A percentile compares a stretch with the other conserved stretches of the same genome.
phyloP scores from a whole-genome alignment of 2,113 vertebrate species.

The Prolemur simus region DNA sequence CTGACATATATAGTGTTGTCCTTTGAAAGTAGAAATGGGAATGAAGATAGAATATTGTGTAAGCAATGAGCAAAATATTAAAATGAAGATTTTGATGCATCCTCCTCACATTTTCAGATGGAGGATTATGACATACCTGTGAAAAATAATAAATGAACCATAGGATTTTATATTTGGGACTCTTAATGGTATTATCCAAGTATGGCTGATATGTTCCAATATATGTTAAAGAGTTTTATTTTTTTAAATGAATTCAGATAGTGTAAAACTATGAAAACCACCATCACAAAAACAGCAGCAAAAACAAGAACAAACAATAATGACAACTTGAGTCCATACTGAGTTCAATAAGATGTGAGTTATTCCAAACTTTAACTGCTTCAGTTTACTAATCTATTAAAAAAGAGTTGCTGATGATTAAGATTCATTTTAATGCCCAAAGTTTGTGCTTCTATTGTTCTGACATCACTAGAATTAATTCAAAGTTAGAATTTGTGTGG shows the following conservation, averaged over 20 bases:
- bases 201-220: not conserved
- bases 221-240: not conserved
- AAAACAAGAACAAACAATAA: not conserved
- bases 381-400: not conserved
- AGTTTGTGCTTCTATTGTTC: not conserved
- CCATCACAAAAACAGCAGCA: not conserved
- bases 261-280: not conserved
- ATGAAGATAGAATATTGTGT: not conserved
- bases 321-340: not conserved
- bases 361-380: not conserved
- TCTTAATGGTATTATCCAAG: not conserved
- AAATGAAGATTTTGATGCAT: not conserved
- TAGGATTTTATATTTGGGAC: not conserved
- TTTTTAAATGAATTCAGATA: not conserved
- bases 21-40: not conserved
- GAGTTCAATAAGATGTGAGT: not conserved
- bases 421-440: not conserved
- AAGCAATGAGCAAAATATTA: not conserved
- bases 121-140: not conserved
- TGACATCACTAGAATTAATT: not conserved
- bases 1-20: not conserved
- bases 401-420: not conserved
- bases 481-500: not conserved
- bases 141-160: not conserved
- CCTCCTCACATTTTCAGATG: not conserved